Base-by-base conservation (phyloP, 2,797 vertebrate genomes). In the Xenops minutus region DNA sequence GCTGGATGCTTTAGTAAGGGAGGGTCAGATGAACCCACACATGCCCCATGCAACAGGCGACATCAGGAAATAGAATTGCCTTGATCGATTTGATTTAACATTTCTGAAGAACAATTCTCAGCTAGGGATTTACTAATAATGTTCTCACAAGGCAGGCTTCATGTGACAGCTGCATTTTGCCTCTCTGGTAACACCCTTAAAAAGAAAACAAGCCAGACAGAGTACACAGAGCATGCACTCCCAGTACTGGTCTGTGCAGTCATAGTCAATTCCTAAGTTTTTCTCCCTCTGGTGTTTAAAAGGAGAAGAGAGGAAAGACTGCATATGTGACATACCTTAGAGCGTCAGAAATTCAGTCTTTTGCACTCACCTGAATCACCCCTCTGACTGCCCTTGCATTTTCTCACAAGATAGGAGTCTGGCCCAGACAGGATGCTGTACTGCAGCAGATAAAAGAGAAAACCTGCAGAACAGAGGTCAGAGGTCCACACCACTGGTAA, bases 1-100 rank as follows among this genome's bases (percentile, higher is more conserved):
- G 46, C 14, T 66, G 51, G 39, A 37, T 20, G 26, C 14, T 75
- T 78, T 8, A 58, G 24, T n/a, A 51, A 22, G 32, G 27, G 30
- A 71, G n/a, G 58, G 74, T 3, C 34, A 62, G n/a, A 26, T 22
- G 17, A 87, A 66, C 30, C 32, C 2, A 4, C 43, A 61, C 29
- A 26, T 5, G 9, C 0, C 27, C 58, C 24, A 44, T 0, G 6
- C 61, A 58, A 67, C 69, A 20, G 30, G 8, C 1, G 6, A 43
- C 2, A 41, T 2, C 32, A 18, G 32, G 37, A 76, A 83, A 81
- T 20, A 64, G 61, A 86, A 92, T 4, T 54, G 27, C 39, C 32
- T 49, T 49, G n/a, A 51, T 2, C 46, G 15, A 8, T 71, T 48
- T 11, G 32, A 74, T 63, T 44, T 63, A 76, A 29, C 26, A 23